Conservation (phyloP, 2,113 vertebrate species). For the Myiopsitta monachus region DNA sequence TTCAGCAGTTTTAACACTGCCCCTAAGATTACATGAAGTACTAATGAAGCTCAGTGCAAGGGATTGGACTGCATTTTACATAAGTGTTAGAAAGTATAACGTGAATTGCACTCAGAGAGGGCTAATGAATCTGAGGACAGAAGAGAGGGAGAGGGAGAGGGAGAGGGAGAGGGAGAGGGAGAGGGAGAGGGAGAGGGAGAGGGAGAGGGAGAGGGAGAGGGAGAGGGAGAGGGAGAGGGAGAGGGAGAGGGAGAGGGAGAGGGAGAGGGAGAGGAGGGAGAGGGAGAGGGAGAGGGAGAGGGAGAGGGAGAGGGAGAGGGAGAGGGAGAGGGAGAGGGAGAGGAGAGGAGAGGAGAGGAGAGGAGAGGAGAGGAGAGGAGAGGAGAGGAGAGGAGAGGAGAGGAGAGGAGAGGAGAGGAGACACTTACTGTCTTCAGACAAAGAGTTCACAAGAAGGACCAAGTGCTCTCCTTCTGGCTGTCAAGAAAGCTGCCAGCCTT, state of each 20-base stretch:
- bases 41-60: not conserved
- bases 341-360: not conserved
- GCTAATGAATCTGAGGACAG: fast-evolving
- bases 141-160: not conserved
- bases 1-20: not conserved
- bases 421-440: not conserved
- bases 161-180: too few relatives aligned
- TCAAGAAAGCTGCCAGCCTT: not conserved
- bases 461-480: fast-evolving
- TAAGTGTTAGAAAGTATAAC: not conserved
- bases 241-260: not conserved
- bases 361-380: not conserved
- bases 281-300: too few relatives aligned
- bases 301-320: too few relatives aligned
- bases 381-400: not conserved
- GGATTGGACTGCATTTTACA: not conserved
- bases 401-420: not conserved
- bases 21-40: not conserved
- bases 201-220: too few relatives aligned
- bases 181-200: too few relatives aligned
- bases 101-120: not conserved
- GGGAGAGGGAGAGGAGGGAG: too few relatives aligned
- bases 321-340: too few relatives aligned
- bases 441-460: not conserved
- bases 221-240: too few relatives aligned